Conservation (phyloP, 2,888 invertebrate species). For the Chironomus riparius region DNA sequence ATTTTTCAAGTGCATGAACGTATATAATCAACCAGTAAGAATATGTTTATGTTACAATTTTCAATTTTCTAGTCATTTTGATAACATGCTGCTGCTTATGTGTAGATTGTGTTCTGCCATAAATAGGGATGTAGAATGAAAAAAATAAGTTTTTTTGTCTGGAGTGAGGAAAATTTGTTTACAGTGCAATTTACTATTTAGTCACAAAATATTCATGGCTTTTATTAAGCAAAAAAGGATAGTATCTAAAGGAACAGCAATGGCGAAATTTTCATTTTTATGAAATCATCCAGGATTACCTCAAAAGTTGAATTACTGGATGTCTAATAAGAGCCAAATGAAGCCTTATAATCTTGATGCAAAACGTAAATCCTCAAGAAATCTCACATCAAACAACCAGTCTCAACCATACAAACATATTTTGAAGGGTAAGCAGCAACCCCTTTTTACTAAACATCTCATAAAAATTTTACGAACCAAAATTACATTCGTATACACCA, state of each 20-base stretch:
- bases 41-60: slow-evolving; percentile 15
- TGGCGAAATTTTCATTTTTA: too few relatives aligned
- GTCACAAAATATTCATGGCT: background rate
- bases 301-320: too few relatives aligned
- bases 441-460: background rate
- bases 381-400: too few relatives aligned
- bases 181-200: slow-evolving; percentile 6
- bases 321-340: too few relatives aligned
- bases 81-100: background rate
- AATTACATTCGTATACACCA: background rate
- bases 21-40: background rate
- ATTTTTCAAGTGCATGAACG: background rate
- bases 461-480: background rate
- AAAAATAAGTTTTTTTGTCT: background rate
- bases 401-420: too few relatives aligned
- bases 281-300: too few relatives aligned
- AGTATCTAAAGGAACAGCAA: too few relatives aligned
- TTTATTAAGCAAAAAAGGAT: too few relatives aligned
- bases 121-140: background rate
- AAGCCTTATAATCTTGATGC: too few relatives aligned
- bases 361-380: too few relatives aligned
- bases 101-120: background rate
- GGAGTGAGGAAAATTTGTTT: background rate
- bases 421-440: background rate
- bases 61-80: slow-evolving; percentile 8